Evolutionary conservation across 2,797 vertebrate genomes (phyloP), one percentile per base, ranked within the genome.

Genomic region (Gallinago nigripennis): DNA sequence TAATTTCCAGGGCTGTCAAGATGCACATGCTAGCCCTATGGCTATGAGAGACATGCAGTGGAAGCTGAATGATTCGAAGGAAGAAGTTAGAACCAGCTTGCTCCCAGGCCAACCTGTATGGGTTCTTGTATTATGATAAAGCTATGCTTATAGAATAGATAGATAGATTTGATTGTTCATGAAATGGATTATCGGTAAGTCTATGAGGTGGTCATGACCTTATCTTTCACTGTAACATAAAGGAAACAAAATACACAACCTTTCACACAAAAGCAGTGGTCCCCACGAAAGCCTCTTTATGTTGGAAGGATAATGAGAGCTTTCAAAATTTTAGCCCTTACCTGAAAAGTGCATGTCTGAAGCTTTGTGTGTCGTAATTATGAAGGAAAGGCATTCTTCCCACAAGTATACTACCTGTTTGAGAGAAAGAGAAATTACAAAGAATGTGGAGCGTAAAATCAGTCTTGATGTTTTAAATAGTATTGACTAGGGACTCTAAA

Each of bases 401-500:
- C 50, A 64, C 56, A 79, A 84, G 77, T 61, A n/a, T 73, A 46
- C 61, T 86, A 86, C 82, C 77, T 92, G 77, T 77, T 86, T 75
- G 68, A 91, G 53, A 84, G 60, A 85, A 78, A 75, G 61, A 90
- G 46, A 92, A 94, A 91, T 86, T 88, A 68, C 85, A 88, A 93
- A 79, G 82, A 88, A 90, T 10, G 2, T 79, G 43, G 54, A 95
- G 48, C 78, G 64, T 70, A 94, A 94, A 94, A 95, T 90, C 60
- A 82, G 82, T 82, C 70, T 82, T 88, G 66, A 79, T 91, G 33
- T 92, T 94, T 94, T 94, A 80, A 94, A 84, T 63, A 84, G 80
- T 86, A 95, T 97, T 94, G 94, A 94, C 82, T 77, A 69, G 35
- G 30, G 56, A 72, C 78, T 84, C 66, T 92, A 92, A 96, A 96